A percentile compares a stretch with the other conserved stretches of the same genome.
Conservation (phyloP, 2,888 invertebrate species). For the Deilephila porcellus region DNA sequence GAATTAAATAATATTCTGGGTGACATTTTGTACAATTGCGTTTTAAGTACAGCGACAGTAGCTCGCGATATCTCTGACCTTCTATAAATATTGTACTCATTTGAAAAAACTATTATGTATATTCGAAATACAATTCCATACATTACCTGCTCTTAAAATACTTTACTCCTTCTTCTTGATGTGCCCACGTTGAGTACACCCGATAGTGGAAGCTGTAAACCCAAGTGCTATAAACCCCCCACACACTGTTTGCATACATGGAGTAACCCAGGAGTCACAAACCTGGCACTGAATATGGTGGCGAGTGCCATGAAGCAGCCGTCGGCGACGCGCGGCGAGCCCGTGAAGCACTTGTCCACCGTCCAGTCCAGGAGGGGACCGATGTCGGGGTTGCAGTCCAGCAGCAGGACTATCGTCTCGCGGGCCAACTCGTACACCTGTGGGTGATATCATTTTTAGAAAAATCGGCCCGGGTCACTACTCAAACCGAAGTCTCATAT, state of each 20-base stretch:
- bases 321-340: slow-evolving; percentile 95
- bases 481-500: too few species aligned
- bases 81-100: too few species aligned
- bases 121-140: too few species aligned
- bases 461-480: neutral
- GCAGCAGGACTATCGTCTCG: slow-evolving; percentile 95
- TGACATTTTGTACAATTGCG: too few species aligned
- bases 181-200: too few species aligned
- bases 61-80: too few species aligned
- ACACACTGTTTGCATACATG: too few species aligned
- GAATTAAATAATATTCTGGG: too few species aligned
- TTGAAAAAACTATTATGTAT: too few species aligned
- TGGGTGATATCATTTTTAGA: slow-evolving; percentile 11
- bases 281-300: slow-evolving; percentile 98
- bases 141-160: too few species aligned
- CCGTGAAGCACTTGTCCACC: slow-evolving; percentile 98
- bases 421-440: slow-evolving; percentile 96
- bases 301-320: slow-evolving; percentile 98
- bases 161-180: too few species aligned
- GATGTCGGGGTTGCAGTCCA: slow-evolving; percentile 98
- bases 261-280: slow-evolving; percentile 23
- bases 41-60: too few species aligned
- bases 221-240: neutral
- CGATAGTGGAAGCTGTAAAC: neutral
- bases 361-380: slow-evolving; percentile 98